Base-by-base conservation (phyloP, 2,888 invertebrate genomes). In the Eristalis pertinax region DNA sequence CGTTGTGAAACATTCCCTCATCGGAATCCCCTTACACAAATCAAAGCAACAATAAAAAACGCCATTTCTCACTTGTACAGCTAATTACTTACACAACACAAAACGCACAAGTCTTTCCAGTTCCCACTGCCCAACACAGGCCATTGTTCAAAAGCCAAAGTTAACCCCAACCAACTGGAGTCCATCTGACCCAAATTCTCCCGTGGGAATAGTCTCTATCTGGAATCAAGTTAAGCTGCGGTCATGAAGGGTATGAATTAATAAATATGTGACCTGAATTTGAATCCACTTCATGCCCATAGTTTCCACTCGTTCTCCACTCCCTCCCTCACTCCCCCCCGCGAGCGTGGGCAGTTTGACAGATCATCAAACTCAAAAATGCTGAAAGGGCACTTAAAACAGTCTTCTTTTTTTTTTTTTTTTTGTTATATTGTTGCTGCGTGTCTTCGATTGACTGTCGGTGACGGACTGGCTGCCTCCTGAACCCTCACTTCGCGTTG, bases 181-280 rank as follows among this genome's bases (percentile, higher is more conserved):
- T 15, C 8, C 24, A 69, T 69, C 77, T 85, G 76, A 85, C 85
- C 82, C 82, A 85, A 65, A 77, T 85, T 72, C 50, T 60, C 35
- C 19, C 63, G 24, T n/a, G 72, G 56, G 70, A 78, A 78, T 63
- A 56, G 32, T 1, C 72, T 50, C 65, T 62, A 43, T 15, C 41
- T 24, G 43, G 24, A 76, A 19, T 24, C 11, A 38, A 50, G 60
- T 85, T 67, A 78, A 70, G 64, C 56, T 58, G 68, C 68, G 77
- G 43, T 82, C 68, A n/a, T 32, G 29, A 35, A 58, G 69, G 63
- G 38, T 13, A 60, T 67, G 38, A 58, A 72, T 79, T 79, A 83
- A 86, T 78, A 65, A 74, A 74, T 62, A 78, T 78, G 64, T 78
- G 83, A 86, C 83, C 83, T 35, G 22, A 69, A 83, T 82, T 63